Evolutionary conservation across 2,888 invertebrate genomes (phyloP), one percentile per base, ranked within the genome.

Genomic region (Ceramica pisi): DNA sequence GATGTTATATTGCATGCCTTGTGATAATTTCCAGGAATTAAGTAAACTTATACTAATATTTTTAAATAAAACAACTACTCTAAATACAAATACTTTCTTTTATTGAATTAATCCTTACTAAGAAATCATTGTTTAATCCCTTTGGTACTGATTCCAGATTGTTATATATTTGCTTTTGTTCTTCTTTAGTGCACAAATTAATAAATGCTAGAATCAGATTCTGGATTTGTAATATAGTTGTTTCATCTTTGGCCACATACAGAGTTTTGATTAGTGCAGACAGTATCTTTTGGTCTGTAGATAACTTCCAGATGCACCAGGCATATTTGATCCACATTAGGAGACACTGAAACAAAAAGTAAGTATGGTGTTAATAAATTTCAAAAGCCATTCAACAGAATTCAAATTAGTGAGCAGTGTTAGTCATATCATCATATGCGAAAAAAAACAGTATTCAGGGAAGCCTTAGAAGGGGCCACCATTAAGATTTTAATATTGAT

Each of bases 241-340:
- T 56, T 55, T 92, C 91, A 26, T 92, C 86, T 65, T 90, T 87
- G 50, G 90, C 86, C 31, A 90, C 83, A 85, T 93, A 93, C 21
- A 95, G 88, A 21, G 91, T 82, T 86, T 94, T 95, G 0, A 95
- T 85, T 23, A 95, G 85, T n/a, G 86, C 77, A 9, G 92, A 91
- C 16, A 95, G 75, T 23, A 94, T 70, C 68, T 90, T 92, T 23
- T 92, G 87, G 61, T 94, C 93, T 16, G 87, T 79, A 9, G 86
- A 80, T 9, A 93, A 80, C 70, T 87, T 90, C 94, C 94, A 95
- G 14, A 89, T 86, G 69, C 93, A 93, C 95, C 95, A 95, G 76
- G 94, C 93, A 75, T 94, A 87, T 71, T 86, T 92, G 21, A 94
- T 85, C 95, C 95, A 96, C 72, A 85, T 90, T 80, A 92, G 85